These are phyloP conservation scores for Pterophyllum scalare DNA, from an alignment of 2,113 vertebrate genomes.

Conservation along the genomic window DNA sequence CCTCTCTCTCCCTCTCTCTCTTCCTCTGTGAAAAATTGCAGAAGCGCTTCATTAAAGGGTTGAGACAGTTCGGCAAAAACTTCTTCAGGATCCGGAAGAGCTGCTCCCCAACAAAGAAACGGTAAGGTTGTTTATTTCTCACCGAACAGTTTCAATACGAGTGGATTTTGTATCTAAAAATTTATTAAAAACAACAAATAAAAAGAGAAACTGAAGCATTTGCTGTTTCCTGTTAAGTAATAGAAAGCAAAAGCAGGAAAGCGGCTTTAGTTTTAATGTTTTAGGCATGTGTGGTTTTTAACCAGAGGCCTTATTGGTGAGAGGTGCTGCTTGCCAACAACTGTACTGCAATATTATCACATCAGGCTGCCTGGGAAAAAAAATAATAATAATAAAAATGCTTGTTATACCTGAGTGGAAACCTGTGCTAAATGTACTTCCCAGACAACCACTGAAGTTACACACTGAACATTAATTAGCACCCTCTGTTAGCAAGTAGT, in stretches of 20 bases:
- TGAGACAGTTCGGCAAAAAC: constrained; percentile 99
- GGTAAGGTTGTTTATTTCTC: constrained; percentile 78
- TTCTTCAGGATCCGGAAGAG: constrained; percentile 99
- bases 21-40: constrained; percentile 76
- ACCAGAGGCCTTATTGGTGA: constrained; percentile 51
- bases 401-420: constrained; percentile 9
- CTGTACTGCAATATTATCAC: constrained; percentile 25
- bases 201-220: background rate
- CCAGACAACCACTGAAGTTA: constrained; percentile 13
- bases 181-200: too few species aligned
- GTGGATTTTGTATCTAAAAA: background rate
- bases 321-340: constrained; percentile 22
- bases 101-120: constrained; percentile 94
- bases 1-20: constrained; percentile 15
- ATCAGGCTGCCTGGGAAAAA: background rate
- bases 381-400: background rate
- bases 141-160: constrained; percentile 4
- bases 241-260: background rate
- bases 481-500: constrained; percentile 38
- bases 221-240: constrained; percentile 16
- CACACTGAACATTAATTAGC: constrained; percentile 50
- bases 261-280: constrained; percentile 16
- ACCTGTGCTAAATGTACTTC: background rate
- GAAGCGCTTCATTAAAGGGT: constrained; percentile 98
- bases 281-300: constrained; percentile 7